phyloP scores from a whole-genome alignment of 2,888 invertebrate genomes.

The Heliconius erato region DNA sequence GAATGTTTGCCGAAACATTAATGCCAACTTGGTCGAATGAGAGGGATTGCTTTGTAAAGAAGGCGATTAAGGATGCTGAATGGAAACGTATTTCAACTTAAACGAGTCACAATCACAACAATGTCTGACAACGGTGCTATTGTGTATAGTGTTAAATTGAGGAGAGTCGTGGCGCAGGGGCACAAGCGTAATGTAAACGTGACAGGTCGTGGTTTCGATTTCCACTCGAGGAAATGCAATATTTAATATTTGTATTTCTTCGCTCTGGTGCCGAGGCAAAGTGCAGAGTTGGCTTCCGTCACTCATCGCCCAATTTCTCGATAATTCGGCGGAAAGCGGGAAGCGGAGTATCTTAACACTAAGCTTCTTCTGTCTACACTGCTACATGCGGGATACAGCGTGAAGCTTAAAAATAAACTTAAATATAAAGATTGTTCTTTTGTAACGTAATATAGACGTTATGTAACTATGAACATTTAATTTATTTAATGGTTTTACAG shows the following conservation, averaged over 20 bases:
- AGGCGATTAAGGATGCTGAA: conserved; percentile 43
- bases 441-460: not conserved
- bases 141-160: not conserved
- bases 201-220: no score
- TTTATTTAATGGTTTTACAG: not conserved
- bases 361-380: no score
- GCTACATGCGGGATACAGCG: no score
- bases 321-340: no score
- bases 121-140: not conserved
- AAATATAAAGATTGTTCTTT: not conserved
- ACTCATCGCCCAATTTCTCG: no score
- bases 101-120: conserved; percentile 6
- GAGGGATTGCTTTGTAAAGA: conserved; percentile 47
- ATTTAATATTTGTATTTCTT: no score
- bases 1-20: conserved; percentile 55
- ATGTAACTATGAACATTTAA: not conserved
- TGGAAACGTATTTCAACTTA: conserved; percentile 10
- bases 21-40: conserved; percentile 58
- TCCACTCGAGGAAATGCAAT: no score
- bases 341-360: no score
- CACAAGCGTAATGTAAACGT: no score
- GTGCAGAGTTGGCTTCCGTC: no score
- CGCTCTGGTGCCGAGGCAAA: no score
- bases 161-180: no score
- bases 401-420: not conserved